Evolutionary conservation across 2,888 invertebrate species (phyloP), one percentile per base, ranked within the genome.

Genomic region (Cataglyphis cursor): DNA sequence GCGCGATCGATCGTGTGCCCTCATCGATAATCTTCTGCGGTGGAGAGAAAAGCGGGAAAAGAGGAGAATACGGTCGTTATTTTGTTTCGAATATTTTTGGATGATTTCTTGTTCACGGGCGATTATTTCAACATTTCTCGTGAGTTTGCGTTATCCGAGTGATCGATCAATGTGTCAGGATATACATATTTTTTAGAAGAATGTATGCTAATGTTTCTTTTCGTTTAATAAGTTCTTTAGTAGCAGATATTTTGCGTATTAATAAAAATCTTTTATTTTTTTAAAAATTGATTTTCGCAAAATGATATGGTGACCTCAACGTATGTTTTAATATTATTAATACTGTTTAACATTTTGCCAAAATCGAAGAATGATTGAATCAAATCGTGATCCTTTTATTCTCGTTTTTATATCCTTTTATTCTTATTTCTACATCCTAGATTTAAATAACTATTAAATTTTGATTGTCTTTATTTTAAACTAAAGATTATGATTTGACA

Each of bases 51-150:
- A n/a, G 15, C 5, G 3, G 35, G 24, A 31, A 24, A 9, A 38
- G 21, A 5, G 21, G 35, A 35, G 24, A 18, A 9, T 18, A 35
- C 12, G 21, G 10, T 12, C 31, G 24, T 31, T 5, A 80, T 70
- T 80, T 80, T 18, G 44, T 68, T 70, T 59, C 41, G 41, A 44
- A 6, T 70, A 72, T 59, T 70, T 78, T 78, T 12, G 44, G 18
- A 6, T 24, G 18, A 59, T 78, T 70, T n/a, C 48, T 31, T n/a
- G 31, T 31, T 70, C 48, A 48, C 72, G 44, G 5, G 24, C 78
- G 72, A 78, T 70, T 78, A 70, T 59, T 59, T 70, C 44, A 12
- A 59, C 59, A 59, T 78, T 70, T 35, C 70, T 44, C 12, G 68
- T 8, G 31, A 31, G 8, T 48, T 72, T 12, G 15, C 44, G 31